Base-by-base conservation (phyloP, 2,113 vertebrate genomes). In the Sander vitreus region DNA sequence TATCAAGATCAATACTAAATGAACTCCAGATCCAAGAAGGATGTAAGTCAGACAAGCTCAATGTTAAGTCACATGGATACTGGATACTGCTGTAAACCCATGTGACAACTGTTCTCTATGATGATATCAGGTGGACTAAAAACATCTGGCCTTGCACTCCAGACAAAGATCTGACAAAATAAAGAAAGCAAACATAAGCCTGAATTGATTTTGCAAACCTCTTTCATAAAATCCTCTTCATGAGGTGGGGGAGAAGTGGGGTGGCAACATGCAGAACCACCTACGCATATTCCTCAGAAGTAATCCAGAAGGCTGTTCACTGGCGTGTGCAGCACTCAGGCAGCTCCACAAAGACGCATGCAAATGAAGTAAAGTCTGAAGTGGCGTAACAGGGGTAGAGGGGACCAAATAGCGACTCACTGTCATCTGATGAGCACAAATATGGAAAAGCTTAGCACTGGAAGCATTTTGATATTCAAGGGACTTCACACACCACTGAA, bases 291-390 rank as follows among this genome's bases (percentile, higher is more conserved):
- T 87, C 68, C 67, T 78, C 78, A 82, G 68, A 83, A 81, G 78
- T 90, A 89, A 93, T 90, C 90, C 90, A 88, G 85, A 85, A 51
- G 83, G 83, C 81, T 92, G 92, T 30, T 90, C 88, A 84, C 51
- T 87, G 85, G 83, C 3, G 85, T 89, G 85, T 86, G 78, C 16
- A 75, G 76, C 80, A 76, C 71, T 80, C 83, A 43, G 78, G 72
- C 85, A 80, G 83, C 78, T 89, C 79, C 84, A 78, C 85, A 79
- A 87, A 91, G 83, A 90, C 39, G 30, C 87, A 92, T 91, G 89
- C 86, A 92, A 91, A 93, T 91, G 50, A 87, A 90, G 76, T 88
- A 65, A 87, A 89, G 77, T 78, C 89, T 90, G 66, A 57, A 90
- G 87, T 65, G 73, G 73, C 83, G 85, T 71, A 86, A 90, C 88